Evolutionary conservation across 2,888 invertebrate genomes (phyloP).

Genomic region (Callimorpha dominula): DNA sequence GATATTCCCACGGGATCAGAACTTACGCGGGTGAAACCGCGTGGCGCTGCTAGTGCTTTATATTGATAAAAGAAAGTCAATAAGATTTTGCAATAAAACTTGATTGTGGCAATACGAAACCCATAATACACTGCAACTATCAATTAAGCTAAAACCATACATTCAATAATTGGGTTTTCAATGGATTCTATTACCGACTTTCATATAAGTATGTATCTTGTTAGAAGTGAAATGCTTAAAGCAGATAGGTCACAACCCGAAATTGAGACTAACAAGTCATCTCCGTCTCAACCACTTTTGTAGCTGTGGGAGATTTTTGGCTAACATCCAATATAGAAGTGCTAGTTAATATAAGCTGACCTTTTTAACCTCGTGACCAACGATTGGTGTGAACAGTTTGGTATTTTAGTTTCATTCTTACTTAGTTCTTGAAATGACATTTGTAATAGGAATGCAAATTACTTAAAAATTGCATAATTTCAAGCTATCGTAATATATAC

Average conservation of each 20-base stretch:
- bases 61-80: neutral
- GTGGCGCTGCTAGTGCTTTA: too few relatives aligned
- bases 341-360: neutral
- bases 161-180: neutral
- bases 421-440: neutral
- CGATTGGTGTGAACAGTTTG: neutral
- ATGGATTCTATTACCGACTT: too few relatives aligned
- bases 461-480: too few relatives aligned
- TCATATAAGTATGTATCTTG: too few relatives aligned
- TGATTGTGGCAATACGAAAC: constrained; percentile 23
- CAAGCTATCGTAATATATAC: too few relatives aligned
- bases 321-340: neutral
- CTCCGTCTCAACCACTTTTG: constrained; percentile 27
- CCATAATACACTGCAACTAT: constrained; percentile 12
- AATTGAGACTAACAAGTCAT: constrained; percentile 26
- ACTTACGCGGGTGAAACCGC: too few relatives aligned
- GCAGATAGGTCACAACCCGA: too few relatives aligned
- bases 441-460: neutral
- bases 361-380: neutral
- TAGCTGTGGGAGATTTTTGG: neutral
- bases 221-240: too few relatives aligned
- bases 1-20: too few relatives aligned
- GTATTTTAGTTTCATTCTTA: neutral
- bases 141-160: constrained; percentile 22
- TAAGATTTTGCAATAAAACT: constrained; percentile 23